Evolutionary conservation across 1,140 invertebrate species (phyloP).

Genomic region (Paramacrobiotus metropolitanus): DNA sequence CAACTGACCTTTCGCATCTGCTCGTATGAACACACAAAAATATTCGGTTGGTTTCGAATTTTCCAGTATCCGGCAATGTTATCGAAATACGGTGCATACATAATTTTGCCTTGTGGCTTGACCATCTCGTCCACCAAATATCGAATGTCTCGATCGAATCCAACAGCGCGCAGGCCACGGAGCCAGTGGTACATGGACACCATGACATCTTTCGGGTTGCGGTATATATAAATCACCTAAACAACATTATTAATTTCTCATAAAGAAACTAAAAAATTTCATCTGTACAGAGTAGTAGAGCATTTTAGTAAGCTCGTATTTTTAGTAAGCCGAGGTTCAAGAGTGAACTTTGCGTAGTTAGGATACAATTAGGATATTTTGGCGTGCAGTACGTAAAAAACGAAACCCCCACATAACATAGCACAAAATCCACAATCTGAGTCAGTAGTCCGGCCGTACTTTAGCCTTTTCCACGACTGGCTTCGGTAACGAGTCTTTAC

Average conservation of each 20-base stretch:
- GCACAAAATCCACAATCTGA: no score
- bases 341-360: no score
- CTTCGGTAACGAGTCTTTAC: conserved; percentile 17
- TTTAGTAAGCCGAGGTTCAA: no score
- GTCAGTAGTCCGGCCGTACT: no score
- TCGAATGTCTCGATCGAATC: conserved; percentile 15
- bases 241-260: conserved; percentile 2
- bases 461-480: conserved; percentile 17
- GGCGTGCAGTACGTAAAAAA: no score
- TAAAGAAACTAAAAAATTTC: no score
- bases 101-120: conserved; percentile 15
- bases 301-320: no score
- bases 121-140: conserved; percentile 18
- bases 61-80: not conserved
- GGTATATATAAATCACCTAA: conserved; percentile 22
- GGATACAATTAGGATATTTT: no score
- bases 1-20: not conserved
- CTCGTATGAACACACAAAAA: not conserved
- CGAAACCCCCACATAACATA: no score
- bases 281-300: no score
- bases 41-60: not conserved
- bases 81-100: not conserved
- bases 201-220: conserved; percentile 21
- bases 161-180: conserved; percentile 13
- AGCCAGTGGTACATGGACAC: conserved; percentile 20